These are phyloP conservation scores for Euplexia lucipara DNA, from an alignment of 2,888 invertebrate genomes.

Conservation along the genomic window DNA sequence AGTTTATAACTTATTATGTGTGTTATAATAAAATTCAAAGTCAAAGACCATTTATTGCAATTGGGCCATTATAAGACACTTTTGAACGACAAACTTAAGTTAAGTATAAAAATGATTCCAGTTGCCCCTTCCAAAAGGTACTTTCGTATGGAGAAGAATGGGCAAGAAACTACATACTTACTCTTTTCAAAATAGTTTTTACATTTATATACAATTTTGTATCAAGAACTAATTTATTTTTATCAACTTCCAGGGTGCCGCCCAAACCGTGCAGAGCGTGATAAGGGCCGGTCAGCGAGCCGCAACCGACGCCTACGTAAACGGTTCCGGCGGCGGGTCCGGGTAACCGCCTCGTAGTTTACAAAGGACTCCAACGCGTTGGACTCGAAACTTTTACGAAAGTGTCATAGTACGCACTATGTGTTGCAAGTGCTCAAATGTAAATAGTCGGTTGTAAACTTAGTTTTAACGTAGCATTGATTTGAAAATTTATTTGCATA, in stretches of 20 bases:
- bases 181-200: no score
- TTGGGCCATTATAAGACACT: no score
- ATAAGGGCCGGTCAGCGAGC: constrained; percentile 90
- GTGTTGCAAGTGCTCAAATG: constrained; percentile 88
- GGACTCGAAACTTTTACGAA: constrained; percentile 87
- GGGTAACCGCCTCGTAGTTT: constrained; percentile 66
- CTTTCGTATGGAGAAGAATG: no score
- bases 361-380: constrained; percentile 50
- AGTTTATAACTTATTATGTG: no score
- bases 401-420: constrained; percentile 89
- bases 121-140: no score
- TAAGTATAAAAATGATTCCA: no score
- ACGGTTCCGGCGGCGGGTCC: constrained; percentile 86
- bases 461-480: constrained; percentile 58
- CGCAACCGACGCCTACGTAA: constrained; percentile 87
- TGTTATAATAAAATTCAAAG: no score
- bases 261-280: constrained; percentile 93
- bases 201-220: no score
- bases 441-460: constrained; percentile 73
- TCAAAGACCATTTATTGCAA: no score
- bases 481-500: constrained; percentile 56
- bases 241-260: constrained; percentile 92
- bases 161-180: no score
- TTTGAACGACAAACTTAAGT: no score
- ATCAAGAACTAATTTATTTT: background rate